A percentile compares a stretch with the other conserved stretches of the same genome.
These are phyloP conservation scores for Pica pica DNA, from an alignment of 2,113 vertebrate genomes.

Conservation along the genomic window DNA sequence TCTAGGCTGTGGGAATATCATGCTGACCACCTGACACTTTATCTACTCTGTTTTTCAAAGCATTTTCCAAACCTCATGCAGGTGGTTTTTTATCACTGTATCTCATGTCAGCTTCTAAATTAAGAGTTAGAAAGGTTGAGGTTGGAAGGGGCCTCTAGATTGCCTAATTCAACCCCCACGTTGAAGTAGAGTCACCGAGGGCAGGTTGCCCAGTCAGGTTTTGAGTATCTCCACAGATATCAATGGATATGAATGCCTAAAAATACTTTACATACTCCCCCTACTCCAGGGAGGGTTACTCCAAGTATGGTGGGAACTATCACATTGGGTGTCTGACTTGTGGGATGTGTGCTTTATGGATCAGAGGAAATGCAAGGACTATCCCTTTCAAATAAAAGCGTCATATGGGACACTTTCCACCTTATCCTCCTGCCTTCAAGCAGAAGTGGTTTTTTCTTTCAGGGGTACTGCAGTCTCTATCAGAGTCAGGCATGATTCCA, in stretches of 20 bases:
- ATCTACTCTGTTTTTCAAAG: not conserved
- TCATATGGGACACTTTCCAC: not conserved
- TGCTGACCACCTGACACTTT: not conserved
- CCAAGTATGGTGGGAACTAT: not conserved
- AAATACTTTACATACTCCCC: not conserved
- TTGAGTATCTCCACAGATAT: not conserved
- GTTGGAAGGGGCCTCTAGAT: not conserved
- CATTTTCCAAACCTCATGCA: not conserved
- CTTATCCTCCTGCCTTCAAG: not conserved
- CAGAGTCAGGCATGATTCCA: not conserved
- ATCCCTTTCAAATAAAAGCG: not conserved
- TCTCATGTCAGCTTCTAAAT: not conserved
- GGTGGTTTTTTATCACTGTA: not conserved
- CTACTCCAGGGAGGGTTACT: not conserved
- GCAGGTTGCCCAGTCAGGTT: not conserved
- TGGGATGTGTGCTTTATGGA: not conserved
- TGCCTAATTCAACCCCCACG: accelerated
- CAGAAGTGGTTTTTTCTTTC: not conserved
- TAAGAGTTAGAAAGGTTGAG: not conserved
- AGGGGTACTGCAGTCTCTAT: not conserved
- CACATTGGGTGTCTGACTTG: not conserved
- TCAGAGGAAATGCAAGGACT: not conserved
- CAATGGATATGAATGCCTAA: not conserved
- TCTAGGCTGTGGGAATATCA: not conserved
- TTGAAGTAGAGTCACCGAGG: accelerated